These are phyloP conservation scores for Acanthoscelides obtectus DNA, from an alignment of 2,888 invertebrate species.

Conservation along the genomic window DNA sequence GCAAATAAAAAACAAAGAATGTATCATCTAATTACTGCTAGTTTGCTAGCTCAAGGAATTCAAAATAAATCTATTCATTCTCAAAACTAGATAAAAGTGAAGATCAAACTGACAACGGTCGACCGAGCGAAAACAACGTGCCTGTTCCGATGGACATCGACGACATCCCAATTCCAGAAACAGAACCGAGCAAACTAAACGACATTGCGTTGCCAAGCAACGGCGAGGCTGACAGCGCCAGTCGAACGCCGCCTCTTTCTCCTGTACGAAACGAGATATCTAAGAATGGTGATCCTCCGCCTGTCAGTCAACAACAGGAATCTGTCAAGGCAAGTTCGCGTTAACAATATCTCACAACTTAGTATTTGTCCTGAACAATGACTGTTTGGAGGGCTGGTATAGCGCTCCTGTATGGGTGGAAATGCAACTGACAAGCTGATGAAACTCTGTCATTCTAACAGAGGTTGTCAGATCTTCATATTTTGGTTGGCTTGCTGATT, in stretches of 20 bases:
- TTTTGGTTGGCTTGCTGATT: too few relatives aligned
- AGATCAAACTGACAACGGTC: background rate
- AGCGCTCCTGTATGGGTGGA: too few relatives aligned
- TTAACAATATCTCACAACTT: too few relatives aligned
- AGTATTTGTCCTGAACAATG: too few relatives aligned
- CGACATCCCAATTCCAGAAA: conserved; percentile 67
- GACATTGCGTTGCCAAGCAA: conserved; percentile 36
- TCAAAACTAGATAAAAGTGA: background rate
- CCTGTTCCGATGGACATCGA: conserved; percentile 52
- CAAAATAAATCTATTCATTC: background rate
- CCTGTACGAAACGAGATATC: background rate
- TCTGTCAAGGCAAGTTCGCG: conserved; percentile 7
- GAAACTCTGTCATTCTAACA: too few relatives aligned
- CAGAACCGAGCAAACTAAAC: conserved; percentile 30
- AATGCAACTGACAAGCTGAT: too few relatives aligned
- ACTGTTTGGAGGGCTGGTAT: too few relatives aligned
- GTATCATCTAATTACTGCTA: too few relatives aligned
- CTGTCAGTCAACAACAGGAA: background rate
- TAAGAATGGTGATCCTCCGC: background rate
- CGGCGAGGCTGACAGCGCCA: conserved; percentile 14
- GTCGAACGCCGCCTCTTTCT: background rate
- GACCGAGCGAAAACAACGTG: background rate
- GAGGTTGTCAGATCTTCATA: too few relatives aligned
- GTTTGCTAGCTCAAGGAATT: too few relatives aligned
- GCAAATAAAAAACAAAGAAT: too few relatives aligned